A percentile compares a stretch with the other conserved stretches of the same genome.
phyloP scores from a whole-genome alignment of 2,797 vertebrate genomes.

The Gila robusta region DNA sequence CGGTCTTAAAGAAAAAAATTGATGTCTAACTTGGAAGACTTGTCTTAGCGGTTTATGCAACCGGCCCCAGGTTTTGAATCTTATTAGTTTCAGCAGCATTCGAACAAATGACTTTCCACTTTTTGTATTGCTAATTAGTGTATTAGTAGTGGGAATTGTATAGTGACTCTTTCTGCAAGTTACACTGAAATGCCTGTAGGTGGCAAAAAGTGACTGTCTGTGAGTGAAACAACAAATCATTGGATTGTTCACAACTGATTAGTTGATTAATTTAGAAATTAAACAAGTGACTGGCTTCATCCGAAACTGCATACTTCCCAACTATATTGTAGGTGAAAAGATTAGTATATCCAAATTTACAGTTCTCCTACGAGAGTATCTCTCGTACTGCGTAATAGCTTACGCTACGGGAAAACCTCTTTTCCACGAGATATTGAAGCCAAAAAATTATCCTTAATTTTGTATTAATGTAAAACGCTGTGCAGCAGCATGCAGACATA shows the following conservation, averaged over 20 bases:
- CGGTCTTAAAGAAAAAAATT: too few relatives aligned
- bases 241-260: neutral
- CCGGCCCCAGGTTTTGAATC: neutral
- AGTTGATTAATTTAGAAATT: neutral
- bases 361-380: too few relatives aligned
- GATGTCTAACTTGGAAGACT: too few relatives aligned
- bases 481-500: too few relatives aligned
- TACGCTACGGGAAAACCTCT: too few relatives aligned
- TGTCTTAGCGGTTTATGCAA: too few relatives aligned
- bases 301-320: neutral
- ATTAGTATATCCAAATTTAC: neutral
- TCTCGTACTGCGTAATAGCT: too few relatives aligned
- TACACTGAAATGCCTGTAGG: neutral
- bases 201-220: neutral
- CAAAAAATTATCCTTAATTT: too few relatives aligned
- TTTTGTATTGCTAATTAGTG: neutral
- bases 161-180: neutral
- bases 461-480: too few relatives aligned
- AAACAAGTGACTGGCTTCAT: neutral
- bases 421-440: too few relatives aligned
- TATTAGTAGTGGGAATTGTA: neutral
- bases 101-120: neutral
- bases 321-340: neutral
- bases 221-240: neutral
- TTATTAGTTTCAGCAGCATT: neutral